Evolutionary conservation across 1,140 invertebrate genomes (phyloP).

Genomic region (Diorhabda sublineata): DNA sequence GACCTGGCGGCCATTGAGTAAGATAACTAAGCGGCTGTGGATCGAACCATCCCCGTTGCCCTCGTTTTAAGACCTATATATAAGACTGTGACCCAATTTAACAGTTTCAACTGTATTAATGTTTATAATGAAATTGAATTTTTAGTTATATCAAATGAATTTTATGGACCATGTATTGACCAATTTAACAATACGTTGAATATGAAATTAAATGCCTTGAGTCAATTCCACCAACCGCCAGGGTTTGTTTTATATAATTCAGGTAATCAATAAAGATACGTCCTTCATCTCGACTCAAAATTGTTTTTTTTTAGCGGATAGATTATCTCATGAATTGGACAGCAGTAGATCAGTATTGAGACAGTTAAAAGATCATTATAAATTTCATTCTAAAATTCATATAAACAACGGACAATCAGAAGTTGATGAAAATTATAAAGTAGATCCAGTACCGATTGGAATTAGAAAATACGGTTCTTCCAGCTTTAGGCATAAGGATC

Average conservation of each 20-base stretch:
- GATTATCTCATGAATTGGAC: slow-evolving; percentile 49
- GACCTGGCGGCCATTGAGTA: too few species aligned
- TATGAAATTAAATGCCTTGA: slow-evolving; percentile 66
- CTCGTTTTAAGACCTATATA: too few species aligned
- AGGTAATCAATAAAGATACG: slow-evolving; percentile 45
- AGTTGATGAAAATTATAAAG: slow-evolving; percentile 31
- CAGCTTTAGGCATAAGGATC: slow-evolving; percentile 39
- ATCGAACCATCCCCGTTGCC: too few species aligned
- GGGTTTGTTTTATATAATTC: slow-evolving; percentile 68
- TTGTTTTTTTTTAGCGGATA: slow-evolving; percentile 40
- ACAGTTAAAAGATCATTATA: slow-evolving; percentile 46
- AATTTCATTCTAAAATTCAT: slow-evolving; percentile 35
- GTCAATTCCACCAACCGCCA: slow-evolving; percentile 62
- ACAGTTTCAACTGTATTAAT: too few species aligned
- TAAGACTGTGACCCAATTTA: too few species aligned
- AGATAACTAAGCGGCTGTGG: too few species aligned
- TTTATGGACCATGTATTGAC: slow-evolving; percentile 17
- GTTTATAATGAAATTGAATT: too few species aligned
- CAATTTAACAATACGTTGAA: slow-evolving; percentile 55
- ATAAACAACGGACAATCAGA: slow-evolving; percentile 27
- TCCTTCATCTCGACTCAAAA: neutral
- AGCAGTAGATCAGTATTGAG: slow-evolving; percentile 46
- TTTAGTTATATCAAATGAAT: too few species aligned
- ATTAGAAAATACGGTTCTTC: slow-evolving; percentile 38
- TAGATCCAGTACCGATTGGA: slow-evolving; percentile 24